Percentiles rank a stretch among this genome's conserved stretches.
Evolutionary conservation across 2,113 vertebrate genomes (phyloP).

Genomic region (Eubucco bourcierii): DNA sequence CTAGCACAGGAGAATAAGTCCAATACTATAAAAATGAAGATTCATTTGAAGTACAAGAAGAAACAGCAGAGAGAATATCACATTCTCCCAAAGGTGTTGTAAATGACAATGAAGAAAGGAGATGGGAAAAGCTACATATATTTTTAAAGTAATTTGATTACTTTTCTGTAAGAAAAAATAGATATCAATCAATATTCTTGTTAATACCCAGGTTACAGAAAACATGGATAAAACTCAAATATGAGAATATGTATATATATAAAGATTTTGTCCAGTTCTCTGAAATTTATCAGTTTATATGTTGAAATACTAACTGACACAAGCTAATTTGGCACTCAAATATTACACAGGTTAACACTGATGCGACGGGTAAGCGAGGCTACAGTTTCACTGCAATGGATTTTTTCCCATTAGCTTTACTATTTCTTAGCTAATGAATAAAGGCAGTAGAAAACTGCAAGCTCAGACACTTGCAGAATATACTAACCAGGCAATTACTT

Average conservation of each 20-base stretch:
- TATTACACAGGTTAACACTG: neutral
- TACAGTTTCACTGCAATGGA: neutral
- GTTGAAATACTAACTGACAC: neutral
- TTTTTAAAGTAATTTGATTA: neutral
- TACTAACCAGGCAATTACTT: slow-evolving; percentile 7
- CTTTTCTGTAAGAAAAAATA: neutral
- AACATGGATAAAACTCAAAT: neutral
- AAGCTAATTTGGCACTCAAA: slow-evolving; percentile 9
- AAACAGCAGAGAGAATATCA: neutral
- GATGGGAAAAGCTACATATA: neutral
- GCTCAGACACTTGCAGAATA: slow-evolving; percentile 6
- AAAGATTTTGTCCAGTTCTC: neutral
- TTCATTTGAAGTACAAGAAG: neutral
- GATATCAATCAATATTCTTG: neutral
- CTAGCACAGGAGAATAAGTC: neutral
- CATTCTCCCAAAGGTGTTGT: too few species aligned
- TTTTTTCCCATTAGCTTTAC: slow-evolving; percentile 24
- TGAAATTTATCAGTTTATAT: neutral
- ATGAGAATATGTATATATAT: neutral
- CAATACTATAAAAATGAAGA: neutral
- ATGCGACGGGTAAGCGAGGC: neutral
- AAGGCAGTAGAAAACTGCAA: slow-evolving; percentile 33
- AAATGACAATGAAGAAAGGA: neutral
- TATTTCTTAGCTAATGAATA: slow-evolving; percentile 36
- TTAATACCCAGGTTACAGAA: neutral